These are phyloP conservation scores for Cistogaster globosa DNA, from an alignment of 2,888 invertebrate species.

Conservation along the genomic window DNA sequence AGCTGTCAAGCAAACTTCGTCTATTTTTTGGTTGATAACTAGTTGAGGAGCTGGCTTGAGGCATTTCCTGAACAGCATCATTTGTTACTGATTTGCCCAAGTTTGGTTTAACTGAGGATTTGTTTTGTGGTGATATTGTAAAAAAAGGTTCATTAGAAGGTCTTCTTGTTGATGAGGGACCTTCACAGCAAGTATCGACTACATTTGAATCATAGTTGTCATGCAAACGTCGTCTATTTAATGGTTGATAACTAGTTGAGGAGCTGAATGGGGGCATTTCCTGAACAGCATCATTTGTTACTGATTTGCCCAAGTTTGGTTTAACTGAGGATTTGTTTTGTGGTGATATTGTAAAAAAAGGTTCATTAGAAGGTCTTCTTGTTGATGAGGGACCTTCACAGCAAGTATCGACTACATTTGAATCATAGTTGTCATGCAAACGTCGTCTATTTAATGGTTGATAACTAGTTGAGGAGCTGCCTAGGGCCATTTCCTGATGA, in stretches of 20 bases:
- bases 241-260: background rate
- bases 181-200: background rate
- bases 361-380: slow-evolving; percentile 6
- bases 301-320: background rate
- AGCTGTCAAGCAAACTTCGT: background rate
- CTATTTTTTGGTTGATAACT: slow-evolving; percentile 16
- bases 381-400: background rate
- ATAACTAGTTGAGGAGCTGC: background rate
- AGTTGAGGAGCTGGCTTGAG: background rate
- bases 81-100: background rate
- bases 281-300: too few species aligned
- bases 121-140: background rate
- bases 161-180: background rate
- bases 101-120: background rate
- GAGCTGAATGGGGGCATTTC: too few species aligned
- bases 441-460: slow-evolving; percentile 28
- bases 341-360: background rate
- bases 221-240: slow-evolving; percentile 30
- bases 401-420: background rate
- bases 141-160: background rate
- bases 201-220: background rate
- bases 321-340: background rate
- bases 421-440: background rate
- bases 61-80: too few species aligned
- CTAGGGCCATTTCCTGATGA: background rate